Conservation (phyloP, 1,140 invertebrate species). For the Calliphora vicina region DNA sequence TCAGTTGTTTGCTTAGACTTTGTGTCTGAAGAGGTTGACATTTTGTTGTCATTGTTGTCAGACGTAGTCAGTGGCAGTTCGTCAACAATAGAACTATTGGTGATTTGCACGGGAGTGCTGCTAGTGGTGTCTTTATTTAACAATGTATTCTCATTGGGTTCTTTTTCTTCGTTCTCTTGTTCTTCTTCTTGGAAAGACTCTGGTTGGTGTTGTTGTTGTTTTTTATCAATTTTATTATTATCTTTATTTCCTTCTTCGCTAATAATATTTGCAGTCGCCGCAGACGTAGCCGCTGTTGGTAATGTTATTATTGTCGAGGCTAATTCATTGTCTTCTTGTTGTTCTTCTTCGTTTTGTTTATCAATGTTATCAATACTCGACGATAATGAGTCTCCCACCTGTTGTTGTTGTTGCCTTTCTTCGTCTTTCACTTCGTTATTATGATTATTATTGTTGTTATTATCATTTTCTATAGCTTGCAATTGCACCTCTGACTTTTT, state of each 20-base stretch:
- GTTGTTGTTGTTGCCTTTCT: background rate
- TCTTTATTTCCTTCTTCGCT: background rate
- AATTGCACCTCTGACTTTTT: background rate
- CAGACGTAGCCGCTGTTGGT: background rate
- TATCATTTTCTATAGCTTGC: background rate
- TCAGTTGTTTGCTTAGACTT: conserved; percentile 4
- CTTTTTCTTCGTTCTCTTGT: background rate
- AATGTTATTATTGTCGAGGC: background rate
- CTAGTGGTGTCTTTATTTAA: background rate
- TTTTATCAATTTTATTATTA: background rate
- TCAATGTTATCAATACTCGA: background rate
- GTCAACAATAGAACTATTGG: background rate
- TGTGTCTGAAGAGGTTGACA: background rate
- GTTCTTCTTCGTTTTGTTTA: conserved; percentile 18
- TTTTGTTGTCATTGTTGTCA: background rate
- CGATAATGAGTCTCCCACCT: background rate
- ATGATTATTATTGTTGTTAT: conserved; percentile 16
- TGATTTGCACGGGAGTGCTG: background rate
- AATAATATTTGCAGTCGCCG: background rate
- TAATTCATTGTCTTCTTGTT: background rate
- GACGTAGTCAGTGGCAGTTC: background rate
- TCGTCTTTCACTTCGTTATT: background rate
- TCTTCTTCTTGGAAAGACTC: background rate
- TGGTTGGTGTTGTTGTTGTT: background rate
- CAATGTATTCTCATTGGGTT: background rate